Conservation (phyloP, 2,888 invertebrate species). For the Perdita meconis region DNA sequence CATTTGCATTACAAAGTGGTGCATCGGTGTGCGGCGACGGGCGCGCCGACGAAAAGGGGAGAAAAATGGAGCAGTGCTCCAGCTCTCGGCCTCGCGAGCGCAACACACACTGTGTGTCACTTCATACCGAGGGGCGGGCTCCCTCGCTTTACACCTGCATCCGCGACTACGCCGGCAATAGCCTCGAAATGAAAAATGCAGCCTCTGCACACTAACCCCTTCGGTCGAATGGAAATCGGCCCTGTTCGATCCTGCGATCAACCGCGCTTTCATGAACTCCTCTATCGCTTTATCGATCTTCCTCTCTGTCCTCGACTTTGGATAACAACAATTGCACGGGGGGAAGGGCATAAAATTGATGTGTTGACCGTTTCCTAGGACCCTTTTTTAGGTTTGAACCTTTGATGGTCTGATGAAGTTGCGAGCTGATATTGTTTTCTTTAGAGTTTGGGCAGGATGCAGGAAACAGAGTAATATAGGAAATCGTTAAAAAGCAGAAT, state of each 20-base stretch:
- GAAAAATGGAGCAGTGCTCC: constrained; percentile 66
- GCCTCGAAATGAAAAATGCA: constrained; percentile 69
- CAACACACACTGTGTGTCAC: constrained; percentile 55
- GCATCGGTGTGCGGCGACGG: constrained; percentile 42
- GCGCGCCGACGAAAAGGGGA: constrained; percentile 38
- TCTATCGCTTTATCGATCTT: background rate
- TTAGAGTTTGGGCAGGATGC: too few relatives aligned
- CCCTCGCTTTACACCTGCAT: constrained; percentile 67
- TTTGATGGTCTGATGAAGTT: too few relatives aligned
- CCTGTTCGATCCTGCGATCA: constrained; percentile 44
- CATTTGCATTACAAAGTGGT: constrained; percentile 73
- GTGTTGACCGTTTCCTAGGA: too few relatives aligned
- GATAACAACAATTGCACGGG: background rate
- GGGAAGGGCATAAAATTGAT: too few relatives aligned
- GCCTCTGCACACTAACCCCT: constrained; percentile 45
- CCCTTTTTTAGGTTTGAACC: too few relatives aligned
- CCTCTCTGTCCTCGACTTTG: too few relatives aligned
- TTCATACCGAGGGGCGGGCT: constrained; percentile 63
- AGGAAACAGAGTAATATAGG: too few relatives aligned
- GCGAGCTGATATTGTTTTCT: too few relatives aligned
- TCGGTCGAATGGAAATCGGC: constrained; percentile 60
- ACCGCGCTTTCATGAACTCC: constrained; percentile 36
- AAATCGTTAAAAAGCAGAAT: too few relatives aligned
- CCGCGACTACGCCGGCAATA: constrained; percentile 61
- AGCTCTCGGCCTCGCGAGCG: constrained; percentile 55